Conservation (phyloP, 1,140 invertebrate genomes). For the Rhagoletis zephyria region DNA sequence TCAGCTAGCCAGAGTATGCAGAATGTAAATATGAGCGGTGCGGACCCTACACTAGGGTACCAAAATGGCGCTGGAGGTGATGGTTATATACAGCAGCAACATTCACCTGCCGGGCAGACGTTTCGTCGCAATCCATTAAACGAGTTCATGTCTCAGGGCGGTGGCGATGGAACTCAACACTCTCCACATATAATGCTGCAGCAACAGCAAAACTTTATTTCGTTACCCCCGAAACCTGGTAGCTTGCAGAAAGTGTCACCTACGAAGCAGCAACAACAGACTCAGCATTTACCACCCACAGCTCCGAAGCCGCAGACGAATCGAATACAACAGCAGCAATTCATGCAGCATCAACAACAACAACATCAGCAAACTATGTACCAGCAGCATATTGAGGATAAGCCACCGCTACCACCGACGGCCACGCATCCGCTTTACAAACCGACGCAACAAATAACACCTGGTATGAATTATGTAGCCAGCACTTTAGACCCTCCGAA, state of each 20-base stretch:
- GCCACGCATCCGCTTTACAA: slow-evolving; percentile 83
- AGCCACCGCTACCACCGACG: slow-evolving; percentile 82
- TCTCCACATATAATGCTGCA: slow-evolving; percentile 66
- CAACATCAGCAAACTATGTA: slow-evolving; percentile 64
- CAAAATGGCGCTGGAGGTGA: slow-evolving; percentile 62
- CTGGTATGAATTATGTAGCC: slow-evolving; percentile 70
- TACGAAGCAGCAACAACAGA: slow-evolving; percentile 58
- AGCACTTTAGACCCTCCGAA: slow-evolving; percentile 84
- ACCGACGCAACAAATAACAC: slow-evolving; percentile 76
- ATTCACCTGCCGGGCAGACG: slow-evolving; percentile 59
- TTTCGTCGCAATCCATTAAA: slow-evolving; percentile 65
- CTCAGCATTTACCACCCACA: slow-evolving; percentile 64
- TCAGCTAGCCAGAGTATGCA: slow-evolving; percentile 73
- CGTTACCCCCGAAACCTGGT: slow-evolving; percentile 67
- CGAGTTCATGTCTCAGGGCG: slow-evolving; percentile 59
- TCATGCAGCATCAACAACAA: slow-evolving; percentile 64
- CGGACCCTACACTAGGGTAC: slow-evolving; percentile 61
- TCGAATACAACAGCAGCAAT: slow-evolving; percentile 70
- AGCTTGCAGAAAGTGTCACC: slow-evolving; percentile 63
- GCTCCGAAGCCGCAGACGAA: slow-evolving; percentile 72
- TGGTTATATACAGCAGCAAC: slow-evolving; percentile 59
- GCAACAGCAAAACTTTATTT: slow-evolving; percentile 67
- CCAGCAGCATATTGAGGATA: slow-evolving; percentile 71
- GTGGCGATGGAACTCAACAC: slow-evolving; percentile 64
- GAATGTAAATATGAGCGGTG: slow-evolving; percentile 69